These are phyloP conservation scores for Harpalus rubripes DNA, from an alignment of 2,888 invertebrate genomes.

Conservation along the genomic window DNA sequence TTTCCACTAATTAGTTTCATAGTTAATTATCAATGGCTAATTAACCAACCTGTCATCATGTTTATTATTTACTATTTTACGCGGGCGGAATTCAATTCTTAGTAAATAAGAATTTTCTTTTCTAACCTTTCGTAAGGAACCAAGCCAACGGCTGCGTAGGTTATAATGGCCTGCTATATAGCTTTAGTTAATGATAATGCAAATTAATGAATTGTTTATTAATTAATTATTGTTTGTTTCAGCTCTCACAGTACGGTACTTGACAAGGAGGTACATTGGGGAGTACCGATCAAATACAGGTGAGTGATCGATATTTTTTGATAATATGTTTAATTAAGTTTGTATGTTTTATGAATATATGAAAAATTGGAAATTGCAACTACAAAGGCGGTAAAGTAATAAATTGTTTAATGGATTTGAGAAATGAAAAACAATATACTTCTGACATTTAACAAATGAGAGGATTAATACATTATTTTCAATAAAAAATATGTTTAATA, in stretches of 20 bases:
- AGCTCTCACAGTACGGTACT: constrained; percentile 88
- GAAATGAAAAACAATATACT: neutral
- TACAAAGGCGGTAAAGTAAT: constrained; percentile 4
- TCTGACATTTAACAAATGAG: neutral
- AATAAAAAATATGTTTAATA: neutral
- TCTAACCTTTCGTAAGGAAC: too few relatives aligned
- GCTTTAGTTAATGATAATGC: too few relatives aligned
- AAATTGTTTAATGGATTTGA: neutral
- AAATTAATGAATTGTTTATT: neutral
- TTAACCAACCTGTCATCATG: neutral
- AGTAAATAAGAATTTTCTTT: too few relatives aligned
- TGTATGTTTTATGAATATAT: constrained; percentile 3
- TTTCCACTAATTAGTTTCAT: constrained; percentile 33
- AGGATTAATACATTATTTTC: neutral
- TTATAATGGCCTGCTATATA: too few relatives aligned
- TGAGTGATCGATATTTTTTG: constrained; percentile 75
- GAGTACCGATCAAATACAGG: constrained; percentile 91
- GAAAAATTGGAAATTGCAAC: constrained; percentile 14
- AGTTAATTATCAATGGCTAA: constrained; percentile 20
- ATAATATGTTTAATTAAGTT: constrained; percentile 8
- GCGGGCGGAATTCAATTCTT: too few relatives aligned
- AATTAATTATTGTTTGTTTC: constrained; percentile 75
- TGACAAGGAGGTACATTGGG: constrained; percentile 88
- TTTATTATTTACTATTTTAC: too few relatives aligned
- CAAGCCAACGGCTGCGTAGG: too few relatives aligned